Base-by-base conservation (phyloP, 2,888 invertebrate genomes). In the Agrochola circellaris region DNA sequence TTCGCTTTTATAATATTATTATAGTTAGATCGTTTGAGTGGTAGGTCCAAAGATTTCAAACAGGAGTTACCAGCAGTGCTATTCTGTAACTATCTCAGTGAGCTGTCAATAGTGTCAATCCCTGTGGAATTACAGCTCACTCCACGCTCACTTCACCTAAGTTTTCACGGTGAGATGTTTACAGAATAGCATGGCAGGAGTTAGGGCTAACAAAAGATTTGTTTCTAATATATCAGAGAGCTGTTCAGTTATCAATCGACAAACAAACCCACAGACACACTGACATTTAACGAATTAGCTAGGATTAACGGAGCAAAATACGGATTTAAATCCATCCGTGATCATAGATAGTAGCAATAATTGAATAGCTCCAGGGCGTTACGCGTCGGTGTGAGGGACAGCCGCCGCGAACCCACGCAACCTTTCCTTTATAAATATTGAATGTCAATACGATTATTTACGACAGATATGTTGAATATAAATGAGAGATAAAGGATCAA, bases 361-460 rank as follows among this genome's bases (percentile, higher is more conserved):
- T 88, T 82, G 87, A 89, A 89, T 87, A 73, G 81, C 76, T 82
- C 66, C 67, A 72, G 51, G 71, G 65, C 64, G 75, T 86, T 89
- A 90, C 90, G 66, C 67, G 66, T 75, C 90, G 89, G 91, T 93
- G 92, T 93, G 84, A 94, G 82, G 83, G 81, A 65, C 83, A 69
- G 86, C 84, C 90, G 68, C 30, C 85, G 82, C 88, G 92, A 94
- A 94, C 95, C 95, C 94, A 95, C 95, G 93, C 95, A 93, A 95
- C 95, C 95, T 95, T 93, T 92, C 92, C 94, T 95, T 94, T 95
- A 96, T 95, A 95, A 95, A 95, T 95, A 96, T 94, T 95, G 93
- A 95, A 95, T 95, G 93, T 94, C 94, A 95, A 95, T 95, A 94
- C 89, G 93, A 95, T 95, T 95, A 95, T 95, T 95, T 95, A 95